A percentile compares a stretch with the other conserved stretches of the same genome.
phyloP scores from a whole-genome alignment of 1,140 invertebrate species.

The Gonioctena quinquepunctata region DNA sequence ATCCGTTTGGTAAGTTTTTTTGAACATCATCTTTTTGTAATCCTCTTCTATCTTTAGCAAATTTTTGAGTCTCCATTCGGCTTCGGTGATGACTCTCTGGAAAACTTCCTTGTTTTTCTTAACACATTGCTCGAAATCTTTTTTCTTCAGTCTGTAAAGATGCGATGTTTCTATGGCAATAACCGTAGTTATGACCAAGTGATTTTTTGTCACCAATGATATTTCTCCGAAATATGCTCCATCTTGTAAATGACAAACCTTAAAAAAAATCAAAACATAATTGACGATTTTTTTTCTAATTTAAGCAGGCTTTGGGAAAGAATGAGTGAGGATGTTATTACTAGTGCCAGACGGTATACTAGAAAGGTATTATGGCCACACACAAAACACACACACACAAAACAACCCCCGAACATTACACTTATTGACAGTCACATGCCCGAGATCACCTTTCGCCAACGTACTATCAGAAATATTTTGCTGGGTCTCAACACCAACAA shows the following conservation, averaged over 20 bases:
- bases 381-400: too few relatives aligned
- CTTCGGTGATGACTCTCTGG: slow-evolving; percentile 32
- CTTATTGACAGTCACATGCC: too few relatives aligned
- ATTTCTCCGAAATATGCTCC: slow-evolving; percentile 51
- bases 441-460: too few relatives aligned
- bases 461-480: too few relatives aligned
- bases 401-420: too few relatives aligned
- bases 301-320: too few relatives aligned
- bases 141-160: slow-evolving; percentile 57
- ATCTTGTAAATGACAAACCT: slow-evolving; percentile 48
- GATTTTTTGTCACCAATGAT: slow-evolving; percentile 58
- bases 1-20: slow-evolving; percentile 16
- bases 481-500: too few relatives aligned
- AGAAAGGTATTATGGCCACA: too few relatives aligned
- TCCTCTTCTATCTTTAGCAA: slow-evolving; percentile 34
- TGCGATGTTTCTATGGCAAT: slow-evolving; percentile 63
- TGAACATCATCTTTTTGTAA: slow-evolving; percentile 35
- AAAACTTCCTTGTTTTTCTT: slow-evolving; percentile 29
- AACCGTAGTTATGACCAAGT: slow-evolving; percentile 58
- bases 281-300: too few relatives aligned
- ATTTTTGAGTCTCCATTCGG: slow-evolving; percentile 34
- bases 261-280: too few relatives aligned
- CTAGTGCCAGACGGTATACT: too few relatives aligned
- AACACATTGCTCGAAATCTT: slow-evolving; percentile 53
- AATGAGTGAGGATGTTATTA: too few relatives aligned